phyloP scores from a whole-genome alignment of 2,113 vertebrate species.

The Ovis aries region ARS-UI_Ramb_v3.0 NC_056067.1:62051501-62052000 shows the following conservation, averaged over 20 bases:
- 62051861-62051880: background rate
- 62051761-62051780: background rate
- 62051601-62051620: background rate
- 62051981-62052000: too few relatives aligned
- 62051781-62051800: background rate
- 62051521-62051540: background rate
- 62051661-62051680: background rate
- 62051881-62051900: background rate
- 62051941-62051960: too few relatives aligned
- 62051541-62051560: background rate
- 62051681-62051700: background rate
- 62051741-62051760: background rate
- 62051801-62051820: background rate
- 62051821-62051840: background rate
- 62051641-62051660: background rate
- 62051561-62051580: background rate
- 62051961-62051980: too few relatives aligned
- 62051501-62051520: background rate
- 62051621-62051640: background rate
- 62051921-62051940: too few relatives aligned
- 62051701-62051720: rapidly evolving
- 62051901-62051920: too few relatives aligned
- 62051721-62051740: background rate
- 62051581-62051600: background rate
- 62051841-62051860: background rate